Percentiles rank a stretch among this genome's conserved stretches.
phyloP scores from a whole-genome alignment of 2,888 invertebrate genomes.

The Mythimna loreyi region DNA sequence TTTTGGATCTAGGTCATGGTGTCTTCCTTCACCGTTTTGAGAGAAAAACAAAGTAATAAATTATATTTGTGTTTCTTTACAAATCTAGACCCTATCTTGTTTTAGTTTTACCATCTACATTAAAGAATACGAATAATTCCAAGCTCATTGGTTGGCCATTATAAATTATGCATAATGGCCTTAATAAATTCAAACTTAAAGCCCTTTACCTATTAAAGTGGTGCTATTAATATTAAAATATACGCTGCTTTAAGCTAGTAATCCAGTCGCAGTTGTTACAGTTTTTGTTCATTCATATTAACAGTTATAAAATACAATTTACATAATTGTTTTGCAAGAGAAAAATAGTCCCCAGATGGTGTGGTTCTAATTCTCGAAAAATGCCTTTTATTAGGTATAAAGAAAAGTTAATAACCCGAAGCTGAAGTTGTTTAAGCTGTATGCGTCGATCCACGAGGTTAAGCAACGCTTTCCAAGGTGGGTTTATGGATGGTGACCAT shows the following conservation, averaged over 20 bases:
- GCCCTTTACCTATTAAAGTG: constrained; percentile 54
- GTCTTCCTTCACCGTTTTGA: no score
- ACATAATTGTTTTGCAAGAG: constrained; percentile 18
- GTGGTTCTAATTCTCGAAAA: background rate
- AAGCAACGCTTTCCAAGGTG: no score
- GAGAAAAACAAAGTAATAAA: background rate
- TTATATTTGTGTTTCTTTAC: background rate
- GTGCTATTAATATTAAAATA: constrained; percentile 60
- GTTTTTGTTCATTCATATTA: constrained; percentile 47
- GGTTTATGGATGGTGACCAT: no score
- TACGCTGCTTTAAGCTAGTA: constrained; percentile 42
- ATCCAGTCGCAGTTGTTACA: constrained; percentile 40
- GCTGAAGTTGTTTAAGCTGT: no score
- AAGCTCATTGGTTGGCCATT: constrained; percentile 48
- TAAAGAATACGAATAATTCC: constrained; percentile 30
- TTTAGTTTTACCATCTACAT: constrained; percentile 18
- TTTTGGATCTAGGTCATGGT: no score
- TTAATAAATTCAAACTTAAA: constrained; percentile 58
- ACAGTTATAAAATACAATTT: constrained; percentile 33
- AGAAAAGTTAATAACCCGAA: no score
- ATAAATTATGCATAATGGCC: constrained; percentile 55
- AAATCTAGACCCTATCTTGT: background rate
- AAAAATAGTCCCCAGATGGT: constrained; percentile 7
- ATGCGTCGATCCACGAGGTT: no score
- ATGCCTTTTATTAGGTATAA: no score